Conservation (phyloP, 2,113 vertebrate species). For the Zosterops hypoxanthus region DNA sequence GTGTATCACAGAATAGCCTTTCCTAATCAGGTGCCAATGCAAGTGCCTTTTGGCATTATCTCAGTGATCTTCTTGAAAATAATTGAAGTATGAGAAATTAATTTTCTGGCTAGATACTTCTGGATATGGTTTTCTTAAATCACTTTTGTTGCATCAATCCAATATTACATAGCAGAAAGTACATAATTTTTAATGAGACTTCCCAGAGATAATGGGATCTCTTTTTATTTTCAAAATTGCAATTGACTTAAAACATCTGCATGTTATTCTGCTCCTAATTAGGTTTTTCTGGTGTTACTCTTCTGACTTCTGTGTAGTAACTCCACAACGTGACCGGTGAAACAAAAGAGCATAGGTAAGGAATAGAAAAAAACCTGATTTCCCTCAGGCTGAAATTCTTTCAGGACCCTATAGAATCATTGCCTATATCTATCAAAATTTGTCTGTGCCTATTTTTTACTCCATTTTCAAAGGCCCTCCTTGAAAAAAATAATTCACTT, state of each 20-base stretch:
- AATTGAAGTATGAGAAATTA: not conserved
- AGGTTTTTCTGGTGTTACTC: not conserved
- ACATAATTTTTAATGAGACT: not conserved
- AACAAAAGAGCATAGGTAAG: not conserved
- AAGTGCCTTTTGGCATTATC: not conserved
- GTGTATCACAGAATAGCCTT: not conserved
- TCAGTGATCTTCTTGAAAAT: not conserved
- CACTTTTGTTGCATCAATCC: not conserved
- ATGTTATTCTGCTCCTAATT: not conserved
- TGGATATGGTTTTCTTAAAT: not conserved
- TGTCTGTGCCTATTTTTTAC: not conserved
- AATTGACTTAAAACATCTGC: not conserved
- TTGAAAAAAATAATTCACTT: not conserved
- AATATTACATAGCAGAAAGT: not conserved
- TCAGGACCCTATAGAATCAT: not conserved
- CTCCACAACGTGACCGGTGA: not conserved
- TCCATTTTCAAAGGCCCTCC: not conserved
- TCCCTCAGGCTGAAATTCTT: not conserved
- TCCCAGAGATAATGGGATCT: not conserved
- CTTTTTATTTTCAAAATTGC: conserved; percentile 1
- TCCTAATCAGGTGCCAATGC: not conserved
- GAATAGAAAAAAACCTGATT: not conserved
- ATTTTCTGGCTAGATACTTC: not conserved
- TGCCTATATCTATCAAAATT: not conserved
- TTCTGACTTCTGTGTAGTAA: not conserved